Evolutionary conservation across 2,797 vertebrate species (phyloP).

Genomic region (Sebastes matsubarae): DNA sequence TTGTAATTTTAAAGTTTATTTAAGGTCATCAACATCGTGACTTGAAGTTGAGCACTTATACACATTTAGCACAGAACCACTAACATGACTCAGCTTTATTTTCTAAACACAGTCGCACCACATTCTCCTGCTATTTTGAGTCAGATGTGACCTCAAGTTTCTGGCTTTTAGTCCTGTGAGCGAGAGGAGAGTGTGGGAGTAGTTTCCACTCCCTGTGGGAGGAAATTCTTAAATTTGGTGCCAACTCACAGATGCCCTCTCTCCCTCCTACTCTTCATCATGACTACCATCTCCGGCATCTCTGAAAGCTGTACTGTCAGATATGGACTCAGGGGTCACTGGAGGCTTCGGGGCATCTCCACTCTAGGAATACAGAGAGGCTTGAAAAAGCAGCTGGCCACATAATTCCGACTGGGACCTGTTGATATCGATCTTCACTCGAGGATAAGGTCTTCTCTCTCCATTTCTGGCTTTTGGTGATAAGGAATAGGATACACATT

Average conservation of each 20-base stretch:
- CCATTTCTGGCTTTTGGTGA: slow-evolving; percentile 50
- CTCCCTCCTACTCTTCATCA: slow-evolving; percentile 47
- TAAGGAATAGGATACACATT: slow-evolving; percentile 42
- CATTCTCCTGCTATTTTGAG: background rate
- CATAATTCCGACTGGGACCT: slow-evolving; percentile 43
- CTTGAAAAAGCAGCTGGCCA: slow-evolving; percentile 44
- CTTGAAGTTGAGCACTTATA: background rate
- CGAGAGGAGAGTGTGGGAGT: slow-evolving; percentile 32
- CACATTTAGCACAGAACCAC: background rate
- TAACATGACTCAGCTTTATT: background rate
- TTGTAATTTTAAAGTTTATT: background rate
- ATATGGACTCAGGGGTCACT: slow-evolving; percentile 59
- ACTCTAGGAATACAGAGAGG: slow-evolving; percentile 35
- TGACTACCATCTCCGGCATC: slow-evolving; percentile 43
- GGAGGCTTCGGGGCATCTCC: slow-evolving; percentile 44
- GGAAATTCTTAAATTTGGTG: slow-evolving; percentile 46
- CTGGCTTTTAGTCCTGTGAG: background rate
- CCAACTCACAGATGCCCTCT: slow-evolving; percentile 32
- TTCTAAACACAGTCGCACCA: background rate
- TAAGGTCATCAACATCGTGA: background rate
- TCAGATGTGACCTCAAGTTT: slow-evolving; percentile 24
- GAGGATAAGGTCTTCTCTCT: slow-evolving; percentile 40
- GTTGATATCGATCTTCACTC: slow-evolving; percentile 61
- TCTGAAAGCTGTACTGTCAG: slow-evolving; percentile 58
- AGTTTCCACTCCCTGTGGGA: slow-evolving; percentile 36